Percentiles rank a stretch among this genome's conserved stretches.
These are phyloP conservation scores for Thryonomys swinderianus DNA, from an alignment of 2,113 vertebrate species.

Conservation along the genomic window DNA sequence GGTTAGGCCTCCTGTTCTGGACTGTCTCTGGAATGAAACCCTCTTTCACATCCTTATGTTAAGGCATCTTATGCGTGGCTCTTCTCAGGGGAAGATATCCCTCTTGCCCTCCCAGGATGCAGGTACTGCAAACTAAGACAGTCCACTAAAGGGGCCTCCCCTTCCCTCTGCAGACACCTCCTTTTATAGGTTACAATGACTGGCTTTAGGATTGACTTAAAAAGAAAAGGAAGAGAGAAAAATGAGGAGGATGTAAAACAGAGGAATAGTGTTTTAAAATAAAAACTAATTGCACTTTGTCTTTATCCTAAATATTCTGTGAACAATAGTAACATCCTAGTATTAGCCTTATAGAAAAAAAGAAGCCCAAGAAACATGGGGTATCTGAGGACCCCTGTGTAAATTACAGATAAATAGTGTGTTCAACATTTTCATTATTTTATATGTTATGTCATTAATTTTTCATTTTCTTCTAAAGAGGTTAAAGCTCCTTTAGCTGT, in stretches of 20 bases:
- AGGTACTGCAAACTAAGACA: background rate
- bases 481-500: background rate
- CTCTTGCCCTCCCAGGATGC: background rate
- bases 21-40: background rate
- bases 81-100: background rate
- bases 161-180: background rate
- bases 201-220: background rate
- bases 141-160: accelerated
- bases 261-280: background rate
- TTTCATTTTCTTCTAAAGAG: background rate
- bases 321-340: background rate
- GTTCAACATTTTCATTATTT: background rate
- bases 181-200: background rate
- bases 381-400: background rate
- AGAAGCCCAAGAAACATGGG: background rate
- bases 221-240: background rate
- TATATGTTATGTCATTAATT: background rate
- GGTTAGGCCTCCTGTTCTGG: no score
- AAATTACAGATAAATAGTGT: background rate
- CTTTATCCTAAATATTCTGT: background rate
- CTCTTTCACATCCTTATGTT: background rate
- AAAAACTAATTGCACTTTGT: background rate
- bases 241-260: background rate
- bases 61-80: background rate
- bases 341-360: background rate